A percentile compares a stretch with the other conserved stretches of the same genome.
phyloP scores from a whole-genome alignment of 2,113 vertebrate species.

The Cygnus atratus region DNA sequence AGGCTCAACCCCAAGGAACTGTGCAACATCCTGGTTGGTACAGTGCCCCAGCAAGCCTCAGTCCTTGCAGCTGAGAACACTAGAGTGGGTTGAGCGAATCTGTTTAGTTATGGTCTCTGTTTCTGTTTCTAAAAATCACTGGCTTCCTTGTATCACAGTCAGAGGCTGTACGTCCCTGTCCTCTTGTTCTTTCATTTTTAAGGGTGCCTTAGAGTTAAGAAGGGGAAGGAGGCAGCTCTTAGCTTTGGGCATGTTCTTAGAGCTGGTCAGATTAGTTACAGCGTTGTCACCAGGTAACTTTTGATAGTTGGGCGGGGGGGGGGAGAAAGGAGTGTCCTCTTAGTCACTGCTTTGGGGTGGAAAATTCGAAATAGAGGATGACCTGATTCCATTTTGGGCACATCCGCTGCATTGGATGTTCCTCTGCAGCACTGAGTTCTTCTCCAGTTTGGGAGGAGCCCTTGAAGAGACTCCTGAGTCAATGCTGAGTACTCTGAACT shows the following conservation, averaged over 20 bases:
- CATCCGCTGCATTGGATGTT: neutral
- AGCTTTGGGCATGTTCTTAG: neutral
- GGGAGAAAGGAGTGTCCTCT: neutral
- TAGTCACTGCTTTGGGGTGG: neutral
- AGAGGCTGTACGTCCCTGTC: neutral
- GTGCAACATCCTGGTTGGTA: neutral
- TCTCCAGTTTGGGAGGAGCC: neutral
- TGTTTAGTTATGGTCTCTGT: neutral
- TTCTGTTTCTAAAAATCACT: neutral
- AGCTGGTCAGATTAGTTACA: neutral
- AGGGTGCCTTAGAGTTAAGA: constrained; percentile 49
- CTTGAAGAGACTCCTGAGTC: neutral
- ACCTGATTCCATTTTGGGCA: neutral
- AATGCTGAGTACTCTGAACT: neutral
- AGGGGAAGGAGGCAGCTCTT: constrained; percentile 11
- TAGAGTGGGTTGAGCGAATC: neutral
- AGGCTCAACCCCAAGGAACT: neutral
- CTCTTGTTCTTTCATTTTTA: neutral
- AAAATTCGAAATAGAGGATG: neutral
- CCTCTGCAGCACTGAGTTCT: neutral
- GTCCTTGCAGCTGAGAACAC: neutral
- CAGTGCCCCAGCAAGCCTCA: neutral
- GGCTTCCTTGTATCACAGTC: neutral
- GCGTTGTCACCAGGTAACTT: neutral
- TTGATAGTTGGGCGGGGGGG: neutral